Evolutionary conservation across 1,140 invertebrate species (phyloP).

Genomic region (Phthorimaea operculella): DNA sequence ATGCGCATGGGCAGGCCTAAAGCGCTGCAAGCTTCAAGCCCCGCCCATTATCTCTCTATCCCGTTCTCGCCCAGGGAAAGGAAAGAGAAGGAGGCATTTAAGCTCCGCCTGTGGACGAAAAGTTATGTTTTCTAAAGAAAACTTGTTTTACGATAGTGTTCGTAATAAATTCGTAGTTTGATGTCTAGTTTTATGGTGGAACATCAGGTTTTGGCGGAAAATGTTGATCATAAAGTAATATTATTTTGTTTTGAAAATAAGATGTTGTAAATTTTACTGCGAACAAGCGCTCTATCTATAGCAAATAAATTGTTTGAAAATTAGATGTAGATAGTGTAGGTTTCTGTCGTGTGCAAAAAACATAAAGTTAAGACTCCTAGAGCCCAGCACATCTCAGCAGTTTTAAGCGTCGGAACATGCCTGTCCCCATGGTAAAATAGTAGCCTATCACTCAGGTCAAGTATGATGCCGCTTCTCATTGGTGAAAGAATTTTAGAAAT

Average conservation of each 20-base stretch:
- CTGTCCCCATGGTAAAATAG: too few species aligned
- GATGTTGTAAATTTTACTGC: too few species aligned
- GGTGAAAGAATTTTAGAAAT: too few species aligned
- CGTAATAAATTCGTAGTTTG: neutral
- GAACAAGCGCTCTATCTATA: too few species aligned
- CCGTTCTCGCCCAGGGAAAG: neutral
- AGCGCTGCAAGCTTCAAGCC: neutral
- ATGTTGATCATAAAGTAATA: neutral
- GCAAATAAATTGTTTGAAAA: too few species aligned
- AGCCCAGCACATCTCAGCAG: too few species aligned
- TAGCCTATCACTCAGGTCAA: too few species aligned
- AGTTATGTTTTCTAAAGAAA: neutral
- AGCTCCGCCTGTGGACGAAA: neutral
- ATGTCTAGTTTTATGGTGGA: neutral
- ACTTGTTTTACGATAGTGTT: neutral
- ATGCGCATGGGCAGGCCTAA: constrained; percentile 4
- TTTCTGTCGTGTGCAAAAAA: too few species aligned
- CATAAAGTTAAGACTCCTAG: too few species aligned
- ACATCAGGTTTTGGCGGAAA: neutral
- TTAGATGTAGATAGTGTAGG: too few species aligned
- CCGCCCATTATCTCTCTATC: constrained; percentile 2
- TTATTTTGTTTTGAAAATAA: neutral
- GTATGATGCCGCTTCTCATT: too few species aligned
- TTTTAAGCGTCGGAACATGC: too few species aligned
- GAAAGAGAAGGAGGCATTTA: neutral